These are phyloP conservation scores for Mythimna pallens DNA, from an alignment of 2,888 invertebrate genomes.

Conservation along the genomic window DNA sequence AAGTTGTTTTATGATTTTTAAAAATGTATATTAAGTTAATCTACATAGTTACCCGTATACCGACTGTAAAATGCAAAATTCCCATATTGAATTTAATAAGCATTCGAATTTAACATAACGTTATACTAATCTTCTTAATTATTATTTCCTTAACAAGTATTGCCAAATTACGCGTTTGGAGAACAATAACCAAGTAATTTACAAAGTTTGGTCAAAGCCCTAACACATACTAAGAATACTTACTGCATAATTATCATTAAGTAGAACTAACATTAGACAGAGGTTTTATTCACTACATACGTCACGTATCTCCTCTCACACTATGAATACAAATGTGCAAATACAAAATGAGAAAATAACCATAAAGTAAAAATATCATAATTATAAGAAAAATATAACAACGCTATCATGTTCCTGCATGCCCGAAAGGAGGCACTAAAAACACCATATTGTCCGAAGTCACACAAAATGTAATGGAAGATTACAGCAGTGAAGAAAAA, in stretches of 20 bases:
- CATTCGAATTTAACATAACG: neutral
- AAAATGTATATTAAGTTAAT: neutral
- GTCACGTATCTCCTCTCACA: too few relatives aligned
- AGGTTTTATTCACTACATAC: neutral
- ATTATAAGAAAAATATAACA: neutral
- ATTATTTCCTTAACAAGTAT: neutral
- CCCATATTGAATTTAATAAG: neutral
- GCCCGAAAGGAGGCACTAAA: neutral
- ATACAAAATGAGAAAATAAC: neutral
- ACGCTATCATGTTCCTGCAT: neutral
- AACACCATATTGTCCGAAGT: conserved; percentile 19
- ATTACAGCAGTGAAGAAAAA: conserved; percentile 2
- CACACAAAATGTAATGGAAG: neutral
- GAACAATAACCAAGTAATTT: neutral
- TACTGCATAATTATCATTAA: neutral
- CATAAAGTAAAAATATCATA: neutral
- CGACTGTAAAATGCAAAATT: neutral
- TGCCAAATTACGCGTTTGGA: neutral
- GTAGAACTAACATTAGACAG: neutral
- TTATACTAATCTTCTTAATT: too few relatives aligned
- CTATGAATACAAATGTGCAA: neutral
- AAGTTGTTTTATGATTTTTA: neutral
- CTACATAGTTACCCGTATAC: neutral
- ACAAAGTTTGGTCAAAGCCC: neutral
- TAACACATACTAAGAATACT: neutral